Conservation (phyloP, 1,140 invertebrate genomes). For the Plectus sambesii region DNA sequence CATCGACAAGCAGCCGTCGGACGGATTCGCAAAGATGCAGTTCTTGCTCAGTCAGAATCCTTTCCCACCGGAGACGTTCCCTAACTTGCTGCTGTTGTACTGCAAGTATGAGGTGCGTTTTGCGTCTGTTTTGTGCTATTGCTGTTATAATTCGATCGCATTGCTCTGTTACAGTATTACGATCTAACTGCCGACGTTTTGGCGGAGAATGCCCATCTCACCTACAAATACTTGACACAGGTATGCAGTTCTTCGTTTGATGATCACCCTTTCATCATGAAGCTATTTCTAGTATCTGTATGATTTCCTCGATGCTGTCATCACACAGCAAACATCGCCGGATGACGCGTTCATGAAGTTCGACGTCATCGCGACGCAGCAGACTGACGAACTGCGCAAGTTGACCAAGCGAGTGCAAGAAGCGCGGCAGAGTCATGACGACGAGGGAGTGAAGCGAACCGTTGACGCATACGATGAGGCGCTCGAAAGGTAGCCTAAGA, state of each 20-base stretch:
- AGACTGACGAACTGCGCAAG: constrained; percentile 78
- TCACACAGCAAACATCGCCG: constrained; percentile 89
- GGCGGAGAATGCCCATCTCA: constrained; percentile 91
- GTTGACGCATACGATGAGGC: constrained; percentile 85
- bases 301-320: constrained; percentile 71
- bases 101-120: constrained; percentile 72
- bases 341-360: constrained; percentile 94
- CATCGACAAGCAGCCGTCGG: constrained; percentile 72
- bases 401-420: constrained; percentile 84
- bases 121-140: constrained; percentile 3
- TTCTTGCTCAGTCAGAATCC: constrained; percentile 89
- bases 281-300: constrained; percentile 58
- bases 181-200: constrained; percentile 94
- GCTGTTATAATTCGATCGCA: constrained; percentile 26
- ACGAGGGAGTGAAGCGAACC: constrained; percentile 72
- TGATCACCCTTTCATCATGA: constrained; percentile 33
- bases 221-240: constrained; percentile 84
- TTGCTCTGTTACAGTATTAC: constrained; percentile 58
- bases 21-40: constrained; percentile 92
- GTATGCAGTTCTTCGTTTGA: constrained; percentile 50
- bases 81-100: constrained; percentile 84
- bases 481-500: constrained; percentile 61
- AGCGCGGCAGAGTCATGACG: constrained; percentile 70
- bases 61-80: constrained; percentile 93
- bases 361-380: constrained; percentile 80